Conservation (phyloP, 2,113 vertebrate species). For the Sebastes schlegelii region DNA sequence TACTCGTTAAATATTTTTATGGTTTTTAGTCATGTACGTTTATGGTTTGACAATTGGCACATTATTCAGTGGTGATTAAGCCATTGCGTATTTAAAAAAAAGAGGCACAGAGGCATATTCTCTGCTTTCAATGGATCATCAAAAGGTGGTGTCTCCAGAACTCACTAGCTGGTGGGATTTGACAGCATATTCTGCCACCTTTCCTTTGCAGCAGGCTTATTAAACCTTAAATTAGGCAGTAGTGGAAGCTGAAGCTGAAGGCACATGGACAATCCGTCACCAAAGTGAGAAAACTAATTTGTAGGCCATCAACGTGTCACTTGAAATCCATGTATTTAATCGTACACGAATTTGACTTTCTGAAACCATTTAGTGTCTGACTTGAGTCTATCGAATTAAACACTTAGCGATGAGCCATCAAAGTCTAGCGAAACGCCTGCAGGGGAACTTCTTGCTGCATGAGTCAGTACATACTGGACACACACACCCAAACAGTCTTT, state of each 20-base stretch:
- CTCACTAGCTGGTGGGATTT: neutral
- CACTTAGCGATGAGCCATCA: conserved; percentile 25
- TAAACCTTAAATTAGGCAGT: conserved; percentile 55
- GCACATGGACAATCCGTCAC: conserved; percentile 34
- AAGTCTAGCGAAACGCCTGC: conserved; percentile 21
- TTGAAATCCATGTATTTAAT: conserved; percentile 32
- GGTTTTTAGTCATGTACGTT: conserved; percentile 16
- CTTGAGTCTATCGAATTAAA: conserved; percentile 27
- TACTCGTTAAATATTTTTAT: conserved; percentile 17
- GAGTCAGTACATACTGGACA: conserved; percentile 21
- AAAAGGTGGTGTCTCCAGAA: conserved; percentile 22
- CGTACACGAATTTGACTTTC: neutral
- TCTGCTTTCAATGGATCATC: conserved; percentile 30
- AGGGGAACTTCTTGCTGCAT: conserved; percentile 23
- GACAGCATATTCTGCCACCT: conserved; percentile 41
- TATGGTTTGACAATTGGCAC: conserved; percentile 20
- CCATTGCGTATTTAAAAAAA: neutral
- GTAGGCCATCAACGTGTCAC: conserved; percentile 18
- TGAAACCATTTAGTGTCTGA: neutral
- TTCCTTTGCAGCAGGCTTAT: conserved; percentile 38
- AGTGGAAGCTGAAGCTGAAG: conserved; percentile 35
- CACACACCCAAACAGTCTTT: conserved; percentile 6
- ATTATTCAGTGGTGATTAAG: conserved; percentile 26
- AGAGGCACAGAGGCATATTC: neutral
- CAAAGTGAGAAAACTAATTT: conserved; percentile 38